Base-by-base conservation (phyloP, 2,113 vertebrate species). In the Lagopus muta region DNA sequence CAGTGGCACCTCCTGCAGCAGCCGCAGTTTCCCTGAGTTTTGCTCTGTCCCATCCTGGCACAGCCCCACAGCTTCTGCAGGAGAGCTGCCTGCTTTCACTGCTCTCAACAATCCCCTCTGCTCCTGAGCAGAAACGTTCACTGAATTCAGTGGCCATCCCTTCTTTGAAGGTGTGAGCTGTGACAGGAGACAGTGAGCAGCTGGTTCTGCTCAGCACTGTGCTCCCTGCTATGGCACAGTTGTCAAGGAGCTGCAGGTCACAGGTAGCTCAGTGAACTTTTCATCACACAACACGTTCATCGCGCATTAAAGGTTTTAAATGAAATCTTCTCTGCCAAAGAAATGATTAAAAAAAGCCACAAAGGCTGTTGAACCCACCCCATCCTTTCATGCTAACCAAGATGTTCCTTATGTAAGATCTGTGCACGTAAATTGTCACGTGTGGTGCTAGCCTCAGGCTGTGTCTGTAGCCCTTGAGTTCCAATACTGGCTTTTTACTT, bases 391-490 rank as follows among this genome's bases (percentile, higher is more conserved):
- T 73, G 43, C 60, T 30, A 48, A 66, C 66, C 55, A 48, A 2
- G 0, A 2, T 73, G 32, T 82, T 85, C 24, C 70, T 90, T 94
- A 85, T 16, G 42, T 82, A 92, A 82, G 61, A 40, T 22, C 83
- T 62, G 0, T 30, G 73, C 88, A 43, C 65, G 8, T 34, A 69
- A 88, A 65, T 88, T 90, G 82, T 89, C 69, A 32, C 71, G 58
- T 75, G 91, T 92, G 79, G 43, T 72, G 76, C 67, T 90, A 60
- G 71, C 93, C 91, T 1, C n/a, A 70, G 89, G 93, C 89, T 77
- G 7, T 87, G 75, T 86, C 88, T 88, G 79, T 43, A 91, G 69
- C 69, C 50, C 15, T 88, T n/a, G 55, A 2, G 0, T 77, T 83
- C 65, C 85, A 58, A 1, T 71, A 32, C 40, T 90, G 83, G 42